These are phyloP conservation scores for Fundulus diaphanus DNA, from an alignment of 2,797 vertebrate species.

Conservation along the genomic window DNA sequence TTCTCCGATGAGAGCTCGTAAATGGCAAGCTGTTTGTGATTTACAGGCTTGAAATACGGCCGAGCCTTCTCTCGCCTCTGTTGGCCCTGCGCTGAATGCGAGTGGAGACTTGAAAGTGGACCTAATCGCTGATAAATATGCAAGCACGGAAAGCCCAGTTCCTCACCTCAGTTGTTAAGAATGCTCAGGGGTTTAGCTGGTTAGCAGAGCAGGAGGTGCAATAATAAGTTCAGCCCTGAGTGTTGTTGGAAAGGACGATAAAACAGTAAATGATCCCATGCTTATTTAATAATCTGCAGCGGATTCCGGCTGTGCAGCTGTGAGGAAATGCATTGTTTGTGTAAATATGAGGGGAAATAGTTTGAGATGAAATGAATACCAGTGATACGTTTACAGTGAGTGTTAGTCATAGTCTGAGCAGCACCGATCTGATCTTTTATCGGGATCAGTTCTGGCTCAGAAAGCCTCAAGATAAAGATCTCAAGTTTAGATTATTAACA, in stretches of 20 bases:
- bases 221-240: neutral
- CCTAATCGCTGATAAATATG: neutral
- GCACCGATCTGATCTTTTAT: neutral
- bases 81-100: slow-evolving; percentile 17
- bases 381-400: neutral
- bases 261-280: slow-evolving; percentile 20
- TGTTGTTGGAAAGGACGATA: slow-evolving; percentile 36
- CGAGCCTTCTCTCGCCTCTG: slow-evolving; percentile 17
- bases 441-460: neutral
- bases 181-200: slow-evolving; percentile 5
- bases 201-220: neutral
- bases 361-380: neutral
- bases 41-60: slow-evolving; percentile 42
- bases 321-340: neutral
- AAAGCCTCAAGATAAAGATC: neutral
- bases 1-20: slow-evolving; percentile 52
- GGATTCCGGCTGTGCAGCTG: slow-evolving; percentile 11
- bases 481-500: neutral
- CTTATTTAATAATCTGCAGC: slow-evolving; percentile 23
- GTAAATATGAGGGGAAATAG: slow-evolving; percentile 3
- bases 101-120: slow-evolving; percentile 5
- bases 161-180: neutral
- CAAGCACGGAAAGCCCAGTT: neutral
- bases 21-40: slow-evolving; percentile 51
- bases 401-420: neutral